Evolutionary conservation across 2,113 vertebrate species (phyloP), one percentile per base, ranked within the genome.

Genomic region (Camelus dromedarius): DNA sequence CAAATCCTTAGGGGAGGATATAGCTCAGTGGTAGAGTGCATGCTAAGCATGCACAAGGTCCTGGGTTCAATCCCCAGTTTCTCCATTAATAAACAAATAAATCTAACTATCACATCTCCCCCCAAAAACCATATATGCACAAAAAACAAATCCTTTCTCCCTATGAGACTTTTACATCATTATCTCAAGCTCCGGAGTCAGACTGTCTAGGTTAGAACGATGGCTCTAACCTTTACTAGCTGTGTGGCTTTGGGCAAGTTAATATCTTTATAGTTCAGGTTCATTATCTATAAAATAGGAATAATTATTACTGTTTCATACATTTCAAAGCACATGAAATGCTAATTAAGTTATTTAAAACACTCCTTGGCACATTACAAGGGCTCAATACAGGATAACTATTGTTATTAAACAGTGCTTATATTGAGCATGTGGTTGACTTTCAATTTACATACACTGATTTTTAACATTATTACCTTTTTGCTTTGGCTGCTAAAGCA

Each of bases 211-310:
- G 18, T 64, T 83, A 91, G 66, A 91, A 84, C 62, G 22, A 76
- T 3, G 35, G 77, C 12, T 79, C 81, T 64, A 91, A n/a, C 16
- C 28, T 77, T 56, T 77, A 84, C 16, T n/a, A 28, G 4, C 2
- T 58, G 46, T 67, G 38, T 82, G 19, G 28, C 35, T 90, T 54
- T 87, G 54, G 77, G 77, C 24, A 95, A 93, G 54, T 72, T 89
- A 93, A 84, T 18, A 30, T 64, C 19, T 89, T 75, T 89, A 58
- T 91, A 48, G 48, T 91, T 93, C 32, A 91, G 24, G 56, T 13
- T 96, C 56, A 54, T 50, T 87, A 84, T 28, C 52, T 64, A 75
- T 30, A n/a, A 91, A 86, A 69, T 2, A 90, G 13, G 28, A 75
- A 69, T 30, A 75, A 52, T 69, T 56, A 32, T 56, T 26, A 58